Evolutionary conservation across 2,113 vertebrate species (phyloP), one percentile per base, ranked within the genome.

Genomic region (Ifrita kowaldi): DNA sequence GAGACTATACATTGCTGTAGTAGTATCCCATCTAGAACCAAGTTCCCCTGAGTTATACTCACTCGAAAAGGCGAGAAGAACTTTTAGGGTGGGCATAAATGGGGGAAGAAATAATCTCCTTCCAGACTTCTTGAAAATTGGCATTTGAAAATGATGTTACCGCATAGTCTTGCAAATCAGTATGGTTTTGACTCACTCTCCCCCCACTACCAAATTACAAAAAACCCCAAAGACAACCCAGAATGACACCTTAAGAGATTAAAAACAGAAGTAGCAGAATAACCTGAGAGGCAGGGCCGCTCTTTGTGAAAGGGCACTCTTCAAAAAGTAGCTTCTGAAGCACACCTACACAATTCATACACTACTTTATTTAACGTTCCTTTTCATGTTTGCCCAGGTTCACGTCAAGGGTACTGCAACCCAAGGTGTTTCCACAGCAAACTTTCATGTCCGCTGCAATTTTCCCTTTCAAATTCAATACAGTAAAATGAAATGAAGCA

Each of bases 401-500:
- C 85, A 82, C 7, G 17, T 79, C 89, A 96, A 91, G 76, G 82
- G 96, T 92, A 93, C 62, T 60, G 90, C 24, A 93, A 88, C 67
- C 27, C 13, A 47, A 89, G 74, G 90, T 81, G 94, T 73, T 95
- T 94, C 76, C 50, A 88, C 93, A 76, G 95, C 63, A 94, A 96
- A 95, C 94, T 90, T 96, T 74, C 76, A 90, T 28, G 70, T 94
- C 93, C 35, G 20, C 28, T 86, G 89, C 96, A 93, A 96, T 88
- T 80, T 83, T 95, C 65, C 93, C 93, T 95, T 95, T 97, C 75
- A 97, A 97, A 96, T 96, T 91, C 84, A 91, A 97, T 87, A 78
- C 78, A 90, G 84, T 79, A 87, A 96, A 92, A 97, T 76, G 91
- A 95, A 96, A 95, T 92, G 78, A 92, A 90, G 80, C 94, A 97